Conservation (phyloP, 2,113 vertebrate species). For the Aleadryas rufinucha region DNA sequence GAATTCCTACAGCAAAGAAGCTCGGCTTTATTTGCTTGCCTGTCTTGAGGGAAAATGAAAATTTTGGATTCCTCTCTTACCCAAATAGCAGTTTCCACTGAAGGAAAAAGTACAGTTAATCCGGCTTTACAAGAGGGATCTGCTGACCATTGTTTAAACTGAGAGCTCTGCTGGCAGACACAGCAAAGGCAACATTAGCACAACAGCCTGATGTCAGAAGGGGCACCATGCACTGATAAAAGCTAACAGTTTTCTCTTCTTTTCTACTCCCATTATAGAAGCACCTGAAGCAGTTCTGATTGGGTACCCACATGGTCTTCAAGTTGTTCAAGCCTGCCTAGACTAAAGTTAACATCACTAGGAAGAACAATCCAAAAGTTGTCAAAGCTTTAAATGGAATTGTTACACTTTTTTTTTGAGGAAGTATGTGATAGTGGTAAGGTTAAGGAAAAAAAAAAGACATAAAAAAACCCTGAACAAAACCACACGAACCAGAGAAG, state of each 20-base stretch:
- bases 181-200: slow-evolving; percentile 27
- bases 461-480: neutral
- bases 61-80: slow-evolving; percentile 32
- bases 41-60: slow-evolving; percentile 19
- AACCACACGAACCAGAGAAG: neutral
- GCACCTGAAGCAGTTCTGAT: neutral
- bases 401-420: neutral
- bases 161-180: slow-evolving; percentile 32
- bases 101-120: slow-evolving; percentile 68
- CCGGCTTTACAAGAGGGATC: slow-evolving; percentile 59
- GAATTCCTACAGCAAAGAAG: neutral
- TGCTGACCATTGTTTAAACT: slow-evolving; percentile 59
- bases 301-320: neutral
- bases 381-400: neutral
- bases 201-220: slow-evolving; percentile 16
- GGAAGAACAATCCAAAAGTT: neutral
- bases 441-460: neutral
- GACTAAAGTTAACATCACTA: neutral
- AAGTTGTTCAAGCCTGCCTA: neutral
- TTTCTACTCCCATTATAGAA: neutral
- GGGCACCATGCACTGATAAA: slow-evolving; percentile 11
- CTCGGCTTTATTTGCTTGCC: neutral
- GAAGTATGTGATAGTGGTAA: neutral
- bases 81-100: slow-evolving; percentile 43
- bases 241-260: neutral